Evolutionary conservation across 2,888 invertebrate species (phyloP), one percentile per base, ranked within the genome.

Genomic region (Polyommatus iphigenia): DNA sequence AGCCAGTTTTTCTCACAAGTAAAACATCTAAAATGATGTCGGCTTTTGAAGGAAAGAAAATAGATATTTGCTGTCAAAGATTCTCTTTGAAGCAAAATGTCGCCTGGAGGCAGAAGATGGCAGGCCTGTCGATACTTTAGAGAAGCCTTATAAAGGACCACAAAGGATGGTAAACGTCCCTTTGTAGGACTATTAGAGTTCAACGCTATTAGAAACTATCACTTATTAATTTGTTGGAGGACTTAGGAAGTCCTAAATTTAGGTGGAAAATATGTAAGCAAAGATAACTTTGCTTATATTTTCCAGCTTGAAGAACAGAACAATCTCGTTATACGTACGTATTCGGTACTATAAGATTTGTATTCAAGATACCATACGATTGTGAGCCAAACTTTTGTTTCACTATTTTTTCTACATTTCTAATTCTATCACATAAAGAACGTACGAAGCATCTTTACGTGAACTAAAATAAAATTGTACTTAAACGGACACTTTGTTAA

Each of bases 41-140:
- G 29, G 6, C 67, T 67, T 67, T 15, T 29, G 2, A 32, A 54
- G 54, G 18, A 15, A 54, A 67, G 67, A 29, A 67, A 67, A 67
- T 29, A 32, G 67, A 29, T 67, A 29, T 67, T 67, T 67, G 29
- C 67, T 67, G 67, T 67, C 67, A 29, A 67, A 67, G 29, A 32
- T 67, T 15, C 18, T 6, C 29, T 62, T 62, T 67, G 29, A 32
- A 67, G 15, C 62, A 24, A 67, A 4, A 67, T 67, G 67, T 29
- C 32, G 67, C 62, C 32, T 32, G 29, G 67, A 67, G 67, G 29
- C 29, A 15, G 67, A 67, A 67, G 29, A 18, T 29, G 67, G 32
- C 67, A 67, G 67, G 67, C 67, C 67, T 29, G 29, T 67, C 67
- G 15, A 67, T 67, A 32, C 29, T 32, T 62, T 8, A 24, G 10